Conservation (phyloP, 53 echinoderm and acorn worm species). For the Echinometra lucunter region DNA sequence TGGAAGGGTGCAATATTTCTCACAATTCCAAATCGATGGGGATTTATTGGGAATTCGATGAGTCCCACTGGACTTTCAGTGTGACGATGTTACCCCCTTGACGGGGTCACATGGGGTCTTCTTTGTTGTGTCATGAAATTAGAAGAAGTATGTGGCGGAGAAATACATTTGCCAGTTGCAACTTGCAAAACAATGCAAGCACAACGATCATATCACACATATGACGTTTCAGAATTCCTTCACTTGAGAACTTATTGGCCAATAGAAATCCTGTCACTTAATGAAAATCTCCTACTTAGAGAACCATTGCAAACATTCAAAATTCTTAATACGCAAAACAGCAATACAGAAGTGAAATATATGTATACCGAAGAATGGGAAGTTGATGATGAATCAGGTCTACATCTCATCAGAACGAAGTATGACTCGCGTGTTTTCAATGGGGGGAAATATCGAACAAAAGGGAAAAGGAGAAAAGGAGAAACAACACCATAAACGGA, state of each 20-base stretch:
- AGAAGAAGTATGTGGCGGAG: constrained; percentile 7
- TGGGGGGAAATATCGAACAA: neutral
- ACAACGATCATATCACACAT: neutral
- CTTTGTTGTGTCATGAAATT: constrained; percentile 26
- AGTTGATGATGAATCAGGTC: neutral
- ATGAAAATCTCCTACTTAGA: no score
- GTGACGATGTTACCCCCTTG: constrained; percentile 63
- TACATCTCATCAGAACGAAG: neutral
- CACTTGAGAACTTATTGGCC: neutral
- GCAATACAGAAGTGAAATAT: no score
- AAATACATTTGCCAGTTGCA: neutral
- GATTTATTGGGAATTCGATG: constrained; percentile 67
- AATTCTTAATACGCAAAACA: no score
- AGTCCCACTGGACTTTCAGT: constrained; percentile 18
- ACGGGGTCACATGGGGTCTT: constrained; percentile 8
- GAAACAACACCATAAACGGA: neutral
- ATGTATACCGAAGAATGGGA: neutral
- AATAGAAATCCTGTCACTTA: neutral
- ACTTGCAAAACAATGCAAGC: neutral
- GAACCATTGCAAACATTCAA: no score
- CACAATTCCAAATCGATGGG: constrained; percentile 58
- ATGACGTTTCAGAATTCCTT: neutral
- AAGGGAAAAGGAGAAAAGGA: neutral
- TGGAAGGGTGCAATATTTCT: constrained; percentile 68
- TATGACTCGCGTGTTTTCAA: neutral